Percentiles rank a stretch among this genome's conserved stretches.
These are phyloP conservation scores for Strongylocentrotus purpuratus DNA, from an alignment of 35 echinoderm and acorn worm species.

Conservation along the genomic window DNA sequence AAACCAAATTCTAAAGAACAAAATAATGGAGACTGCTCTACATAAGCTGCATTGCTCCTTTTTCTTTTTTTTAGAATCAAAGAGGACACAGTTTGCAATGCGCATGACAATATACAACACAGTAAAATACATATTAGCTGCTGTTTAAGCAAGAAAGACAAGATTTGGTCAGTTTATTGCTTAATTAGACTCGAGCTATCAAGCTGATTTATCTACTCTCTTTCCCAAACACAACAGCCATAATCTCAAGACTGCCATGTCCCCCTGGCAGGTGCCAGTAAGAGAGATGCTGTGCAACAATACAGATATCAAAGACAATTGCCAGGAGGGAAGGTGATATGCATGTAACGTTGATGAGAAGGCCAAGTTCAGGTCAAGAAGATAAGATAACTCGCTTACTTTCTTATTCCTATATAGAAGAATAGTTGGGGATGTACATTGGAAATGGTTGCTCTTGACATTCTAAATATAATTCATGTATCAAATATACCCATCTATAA, in stretches of 20 bases:
- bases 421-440: too few relatives aligned
- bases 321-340: not conserved
- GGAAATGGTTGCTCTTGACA: too few relatives aligned
- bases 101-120: not conserved
- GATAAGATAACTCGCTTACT: not conserved
- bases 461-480: too few relatives aligned
- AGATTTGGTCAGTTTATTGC: not conserved
- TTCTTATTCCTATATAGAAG: too few relatives aligned
- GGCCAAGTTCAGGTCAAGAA: not conserved
- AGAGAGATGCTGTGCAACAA: not conserved
- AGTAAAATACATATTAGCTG: not conserved
- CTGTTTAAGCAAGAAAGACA: not conserved
- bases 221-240: constrained; percentile 54
- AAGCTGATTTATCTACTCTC: constrained; percentile 42
- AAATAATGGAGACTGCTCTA: too few relatives aligned
- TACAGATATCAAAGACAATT: not conserved
- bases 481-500: too few relatives aligned
- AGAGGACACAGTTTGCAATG: too few relatives aligned
- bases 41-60: too few relatives aligned
- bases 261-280: constrained; percentile 47
- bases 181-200: not conserved
- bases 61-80: too few relatives aligned
- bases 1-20: too few relatives aligned
- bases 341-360: not conserved
- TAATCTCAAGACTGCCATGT: constrained; percentile 49